Base-by-base conservation (phyloP, 2,113 vertebrate species). In the Siniperca knerii region DNA sequence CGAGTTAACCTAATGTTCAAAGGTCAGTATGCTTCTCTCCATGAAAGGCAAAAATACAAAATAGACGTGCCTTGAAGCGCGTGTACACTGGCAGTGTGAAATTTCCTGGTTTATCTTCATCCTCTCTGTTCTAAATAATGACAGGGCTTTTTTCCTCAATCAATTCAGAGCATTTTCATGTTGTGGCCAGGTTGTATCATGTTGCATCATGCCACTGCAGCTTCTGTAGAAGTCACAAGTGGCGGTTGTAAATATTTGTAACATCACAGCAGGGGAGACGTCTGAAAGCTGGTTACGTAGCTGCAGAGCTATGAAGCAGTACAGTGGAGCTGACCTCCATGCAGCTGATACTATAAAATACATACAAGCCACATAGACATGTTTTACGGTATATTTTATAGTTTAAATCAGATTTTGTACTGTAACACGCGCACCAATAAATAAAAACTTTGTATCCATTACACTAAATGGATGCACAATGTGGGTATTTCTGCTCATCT, bases 231-330 rank as follows among this genome's bases (percentile, higher is more conserved):
- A 50, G 57, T 70, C 66, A 77, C 25, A 33, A 46, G 66, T 73
- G 8, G 57, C 29, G 23, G 12, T 50, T 80, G 13, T 68, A 83
- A 81, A 83, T 75, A 18, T 83, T 44, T 77, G 77, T 79, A 61
- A 61, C 42, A 35, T 69, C 57, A 71, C 77, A 79, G 46, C 1
- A 6, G 40, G 65, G 64, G 55, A 42, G 54, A n/a, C n/a, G 11
- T 69, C 52, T 62, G n/a, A 60, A 46, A 42, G 37, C 54, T 18
- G 48, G 76, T 84, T 82, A 69, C 81, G 46, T 65, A 77, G 87
- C 82, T 84, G 79, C 87, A 29, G 29, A 87, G 75, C 66, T 48
- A 40, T 46, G 44, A 81, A 77, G 64, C 46, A 16, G 44, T 46
- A 44, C 48, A 1, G 35, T 73, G 18, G 13, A 80, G 44, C 8